Evolutionary conservation across 2,888 invertebrate genomes (phyloP).

Genomic region (Drosophila siamana): DNA sequence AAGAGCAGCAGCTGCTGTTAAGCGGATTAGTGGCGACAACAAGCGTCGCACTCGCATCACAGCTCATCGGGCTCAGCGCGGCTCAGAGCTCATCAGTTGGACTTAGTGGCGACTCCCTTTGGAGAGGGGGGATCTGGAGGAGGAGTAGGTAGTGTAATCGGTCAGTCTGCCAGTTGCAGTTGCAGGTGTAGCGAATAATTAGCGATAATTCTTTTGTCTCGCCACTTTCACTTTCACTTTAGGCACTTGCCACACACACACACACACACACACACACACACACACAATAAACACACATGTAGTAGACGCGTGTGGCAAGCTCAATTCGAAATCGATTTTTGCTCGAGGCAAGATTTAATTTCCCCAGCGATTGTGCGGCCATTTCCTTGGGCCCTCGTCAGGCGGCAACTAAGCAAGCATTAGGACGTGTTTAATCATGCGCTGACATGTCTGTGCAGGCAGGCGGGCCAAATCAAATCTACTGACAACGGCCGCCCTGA

Average conservation of each 20-base stretch:
- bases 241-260: slow-evolving; percentile 7
- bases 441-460: slow-evolving; percentile 37
- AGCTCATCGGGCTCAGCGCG: slow-evolving; percentile 26
- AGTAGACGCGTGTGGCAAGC: slow-evolving; percentile 28
- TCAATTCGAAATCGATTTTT: slow-evolving; percentile 29
- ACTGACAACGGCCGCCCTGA: slow-evolving; percentile 33
- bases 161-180: slow-evolving; percentile 10
- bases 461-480: slow-evolving; percentile 37
- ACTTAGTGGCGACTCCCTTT: slow-evolving; percentile 10
- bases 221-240: slow-evolving; percentile 50
- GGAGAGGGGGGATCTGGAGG: background rate
- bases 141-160: slow-evolving; percentile 6
- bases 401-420: slow-evolving; percentile 50
- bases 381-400: slow-evolving; percentile 52
- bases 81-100: slow-evolving; percentile 31
- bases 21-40: slow-evolving; percentile 44
- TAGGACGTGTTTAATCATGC: slow-evolving; percentile 66
- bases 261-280: too few relatives aligned
- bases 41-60: slow-evolving; percentile 15
- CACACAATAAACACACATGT: too few relatives aligned
- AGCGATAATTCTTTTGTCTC: slow-evolving; percentile 31
- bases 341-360: slow-evolving; percentile 56
- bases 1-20: slow-evolving; percentile 34
- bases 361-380: slow-evolving; percentile 59
- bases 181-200: slow-evolving; percentile 35